phyloP scores from a whole-genome alignment of 2,888 invertebrate species.

The Rhagophthalmus giganteus region DNA sequence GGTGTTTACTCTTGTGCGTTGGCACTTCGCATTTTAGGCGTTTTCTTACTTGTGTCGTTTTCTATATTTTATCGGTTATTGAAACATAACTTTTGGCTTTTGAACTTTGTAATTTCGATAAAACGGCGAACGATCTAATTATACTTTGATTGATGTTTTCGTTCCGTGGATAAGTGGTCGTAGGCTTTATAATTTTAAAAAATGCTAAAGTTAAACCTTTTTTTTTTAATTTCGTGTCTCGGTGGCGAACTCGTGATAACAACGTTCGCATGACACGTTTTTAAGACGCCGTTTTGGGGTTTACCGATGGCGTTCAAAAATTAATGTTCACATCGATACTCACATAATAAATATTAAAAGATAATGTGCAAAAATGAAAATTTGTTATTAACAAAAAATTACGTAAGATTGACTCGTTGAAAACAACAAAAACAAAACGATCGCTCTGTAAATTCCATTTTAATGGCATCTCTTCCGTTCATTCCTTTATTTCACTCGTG shows the following conservation, averaged over 20 bases:
- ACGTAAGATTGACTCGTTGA: neutral
- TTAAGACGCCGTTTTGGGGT: too few species aligned
- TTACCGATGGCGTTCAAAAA: too few species aligned
- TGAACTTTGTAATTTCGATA: conserved; percentile 44
- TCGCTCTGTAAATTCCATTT: too few species aligned
- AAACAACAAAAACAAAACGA: too few species aligned
- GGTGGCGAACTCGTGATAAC: conserved; percentile 10
- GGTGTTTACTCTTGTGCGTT: conserved; percentile 16
- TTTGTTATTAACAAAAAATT: neutral
- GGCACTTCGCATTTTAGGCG: conserved; percentile 24
- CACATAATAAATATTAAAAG: neutral
- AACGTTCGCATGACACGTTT: neutral
- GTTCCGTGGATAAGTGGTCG: conserved; percentile 22
- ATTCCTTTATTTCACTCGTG: neutral
- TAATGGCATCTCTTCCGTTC: too few species aligned
- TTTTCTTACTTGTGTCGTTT: conserved; percentile 15
- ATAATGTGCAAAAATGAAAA: neutral
- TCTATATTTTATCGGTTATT: conserved; percentile 33
- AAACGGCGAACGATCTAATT: conserved; percentile 35
- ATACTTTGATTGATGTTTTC: conserved; percentile 26
- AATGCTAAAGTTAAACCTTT: conserved; percentile 18
- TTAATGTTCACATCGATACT: neutral
- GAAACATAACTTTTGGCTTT: conserved; percentile 43
- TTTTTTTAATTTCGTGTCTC: conserved; percentile 8
- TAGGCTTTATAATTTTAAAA: conserved; percentile 16